Base-by-base conservation (phyloP, 2,888 invertebrate genomes). In the Hyposoter didymator region DNA sequence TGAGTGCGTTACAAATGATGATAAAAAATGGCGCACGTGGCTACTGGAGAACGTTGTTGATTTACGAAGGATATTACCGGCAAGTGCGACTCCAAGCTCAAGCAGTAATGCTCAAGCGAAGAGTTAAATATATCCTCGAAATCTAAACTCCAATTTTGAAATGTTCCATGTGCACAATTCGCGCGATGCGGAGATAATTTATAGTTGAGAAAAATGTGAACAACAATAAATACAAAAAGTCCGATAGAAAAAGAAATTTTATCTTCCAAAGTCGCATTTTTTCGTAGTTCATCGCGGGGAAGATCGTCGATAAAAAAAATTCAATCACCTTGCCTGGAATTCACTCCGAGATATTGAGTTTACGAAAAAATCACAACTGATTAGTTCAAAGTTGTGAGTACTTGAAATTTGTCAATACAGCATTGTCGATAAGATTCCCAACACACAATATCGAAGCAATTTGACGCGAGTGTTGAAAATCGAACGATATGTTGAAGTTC, bases 41-140 rank as follows among this genome's bases (percentile, higher is more conserved):
- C 84, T 19, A 62, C 62, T 64, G 59, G 39, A 73, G 73, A 35
- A 47, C 12, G 67, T 73, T 49, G 73, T 69, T 78, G 82, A 84
- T 84, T 69, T 64, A 84, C 74, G 43, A 78, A 82, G 64, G 78
- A 52, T 74, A 59, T 43, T 79, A 79, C 76, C 82, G 73, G 62
- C 76, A 78, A 84, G 76, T 32, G 49, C 72, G n/a, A 32, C 67
- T 45, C 22, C 12, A 74, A 82, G 52, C 67, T 69, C 52, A 45
- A 2, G 35, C 62, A 19, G 78, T 74, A 82, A 84, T 78, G 74
- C 74, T 82, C 67, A 55, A 69, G 12, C 62, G 35, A 28, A 52
- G 72, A 52, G 74, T 76, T 85, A 85, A 82, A 89, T 88, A 88
- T 89, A 83, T 80, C 72, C 45, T 69, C 76, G 14, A 66, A 35